These are phyloP conservation scores for Alaudala cheleensis DNA, from an alignment of 2,113 vertebrate species.

Conservation along the genomic window DNA sequence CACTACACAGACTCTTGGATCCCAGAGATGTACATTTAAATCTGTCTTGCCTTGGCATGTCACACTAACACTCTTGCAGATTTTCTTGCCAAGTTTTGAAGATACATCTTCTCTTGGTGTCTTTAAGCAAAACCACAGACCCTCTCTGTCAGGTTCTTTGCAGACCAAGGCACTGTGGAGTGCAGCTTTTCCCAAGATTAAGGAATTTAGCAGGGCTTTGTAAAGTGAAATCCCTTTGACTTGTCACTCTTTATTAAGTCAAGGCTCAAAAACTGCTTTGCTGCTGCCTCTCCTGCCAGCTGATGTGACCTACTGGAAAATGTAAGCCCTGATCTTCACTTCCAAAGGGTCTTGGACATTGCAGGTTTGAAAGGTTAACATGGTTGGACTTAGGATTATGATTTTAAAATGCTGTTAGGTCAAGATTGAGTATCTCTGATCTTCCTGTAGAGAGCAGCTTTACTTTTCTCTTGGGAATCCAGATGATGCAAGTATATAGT, in stretches of 20 bases:
- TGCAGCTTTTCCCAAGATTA: neutral
- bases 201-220: neutral
- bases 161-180: neutral
- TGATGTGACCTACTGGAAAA: neutral
- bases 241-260: neutral
- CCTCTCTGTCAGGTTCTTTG: neutral
- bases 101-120: neutral
- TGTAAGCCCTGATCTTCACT: neutral
- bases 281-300: neutral
- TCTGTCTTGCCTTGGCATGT: neutral
- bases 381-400: neutral
- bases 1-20: neutral
- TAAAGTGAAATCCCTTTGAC: neutral
- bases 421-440: neutral
- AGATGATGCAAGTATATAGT: neutral
- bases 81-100: neutral
- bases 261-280: neutral
- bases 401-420: neutral
- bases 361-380: neutral
- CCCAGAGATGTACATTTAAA: neutral
- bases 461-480: neutral
- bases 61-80: neutral
- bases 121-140: neutral
- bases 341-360: neutral
- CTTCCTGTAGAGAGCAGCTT: neutral